Conservation (phyloP, 2,797 vertebrate genomes). For the Sitta carolinensis region DNA sequence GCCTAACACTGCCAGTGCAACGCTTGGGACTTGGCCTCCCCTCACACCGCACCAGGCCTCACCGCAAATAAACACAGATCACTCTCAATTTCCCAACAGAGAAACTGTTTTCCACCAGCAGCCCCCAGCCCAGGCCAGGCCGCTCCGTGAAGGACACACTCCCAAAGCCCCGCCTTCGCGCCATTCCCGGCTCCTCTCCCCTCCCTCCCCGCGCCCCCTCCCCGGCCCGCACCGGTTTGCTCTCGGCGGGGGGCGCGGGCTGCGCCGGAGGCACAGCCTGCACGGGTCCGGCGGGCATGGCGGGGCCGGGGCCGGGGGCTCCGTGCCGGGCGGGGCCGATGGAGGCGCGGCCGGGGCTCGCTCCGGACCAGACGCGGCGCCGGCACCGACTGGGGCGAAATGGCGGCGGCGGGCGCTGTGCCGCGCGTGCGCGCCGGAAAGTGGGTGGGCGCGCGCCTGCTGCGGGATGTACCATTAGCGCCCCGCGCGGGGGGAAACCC, state of each 20-base stretch:
- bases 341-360: neutral
- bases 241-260: slow-evolving; percentile 73
- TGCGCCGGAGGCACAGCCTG: slow-evolving; percentile 87
- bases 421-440: neutral
- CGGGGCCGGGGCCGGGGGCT: neutral
- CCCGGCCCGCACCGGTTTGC: slow-evolving; percentile 52
- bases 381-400: neutral
- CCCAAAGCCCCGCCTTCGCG: neutral
- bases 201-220: neutral
- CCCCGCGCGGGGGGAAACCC: neutral
- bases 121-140: neutral
- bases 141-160: neutral
- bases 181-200: too few species aligned
- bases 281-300: slow-evolving; percentile 94
- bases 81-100: neutral
- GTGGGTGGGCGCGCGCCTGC: neutral
- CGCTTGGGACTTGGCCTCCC: neutral
- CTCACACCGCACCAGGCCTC: neutral
- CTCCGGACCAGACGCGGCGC: neutral
- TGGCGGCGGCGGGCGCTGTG: neutral
- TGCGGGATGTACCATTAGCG: neutral
- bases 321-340: neutral
- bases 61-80: neutral
- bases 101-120: fast-evolving
- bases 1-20: fast-evolving